These are phyloP conservation scores for Lepidurus apus DNA, from an alignment of 1,140 invertebrate species.

Conservation along the genomic window DNA sequence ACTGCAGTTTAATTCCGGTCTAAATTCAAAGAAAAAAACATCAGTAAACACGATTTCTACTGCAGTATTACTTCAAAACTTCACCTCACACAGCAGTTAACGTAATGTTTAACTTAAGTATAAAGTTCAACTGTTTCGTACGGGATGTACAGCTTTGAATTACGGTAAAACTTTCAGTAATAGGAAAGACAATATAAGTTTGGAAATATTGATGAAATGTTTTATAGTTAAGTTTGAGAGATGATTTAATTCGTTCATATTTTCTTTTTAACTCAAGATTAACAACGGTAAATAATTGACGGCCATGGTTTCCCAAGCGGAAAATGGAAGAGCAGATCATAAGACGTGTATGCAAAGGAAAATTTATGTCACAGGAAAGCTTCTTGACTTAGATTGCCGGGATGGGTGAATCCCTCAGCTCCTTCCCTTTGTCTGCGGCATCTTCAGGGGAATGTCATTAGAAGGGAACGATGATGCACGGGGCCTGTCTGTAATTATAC, in stretches of 20 bases:
- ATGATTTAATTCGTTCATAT: background rate
- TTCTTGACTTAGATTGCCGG: background rate
- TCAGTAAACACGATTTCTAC: too few relatives aligned
- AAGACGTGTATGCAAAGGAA: background rate
- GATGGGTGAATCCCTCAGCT: background rate
- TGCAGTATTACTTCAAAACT: too few relatives aligned
- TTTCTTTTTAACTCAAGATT: background rate
- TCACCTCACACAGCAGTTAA: too few relatives aligned
- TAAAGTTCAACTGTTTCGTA: too few relatives aligned
- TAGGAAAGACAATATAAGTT: too few relatives aligned
- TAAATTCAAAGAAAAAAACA: too few relatives aligned
- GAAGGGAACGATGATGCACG: constrained; percentile 9
- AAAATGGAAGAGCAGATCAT: constrained; percentile 19
- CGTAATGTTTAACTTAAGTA: too few relatives aligned
- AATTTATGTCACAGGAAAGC: constrained; percentile 10
- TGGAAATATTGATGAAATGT: too few relatives aligned
- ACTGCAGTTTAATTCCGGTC: too few relatives aligned
- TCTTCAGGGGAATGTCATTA: constrained; percentile 13
- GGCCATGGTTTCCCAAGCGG: background rate
- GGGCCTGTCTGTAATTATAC: constrained; percentile 14
- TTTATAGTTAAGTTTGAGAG: background rate
- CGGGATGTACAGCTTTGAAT: too few relatives aligned
- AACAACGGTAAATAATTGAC: background rate
- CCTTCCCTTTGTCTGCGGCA: background rate
- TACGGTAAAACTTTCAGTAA: too few relatives aligned